A percentile compares a stretch with the other conserved stretches of the same genome.
Conservation (phyloP, 2,113 vertebrate species). For the Tyto alba region DNA sequence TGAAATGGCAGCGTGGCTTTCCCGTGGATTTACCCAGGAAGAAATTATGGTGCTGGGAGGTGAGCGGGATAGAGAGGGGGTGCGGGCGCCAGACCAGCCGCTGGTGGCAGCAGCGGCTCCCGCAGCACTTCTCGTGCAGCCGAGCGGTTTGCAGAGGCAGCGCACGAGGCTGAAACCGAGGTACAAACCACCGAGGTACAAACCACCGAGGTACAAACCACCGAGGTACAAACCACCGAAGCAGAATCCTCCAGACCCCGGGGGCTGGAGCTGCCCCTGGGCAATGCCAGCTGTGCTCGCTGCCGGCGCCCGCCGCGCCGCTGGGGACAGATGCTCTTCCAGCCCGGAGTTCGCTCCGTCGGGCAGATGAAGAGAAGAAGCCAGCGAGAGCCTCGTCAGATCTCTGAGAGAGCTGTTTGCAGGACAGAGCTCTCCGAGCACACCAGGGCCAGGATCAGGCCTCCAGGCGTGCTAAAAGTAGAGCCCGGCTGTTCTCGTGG, state of each 20-base stretch:
- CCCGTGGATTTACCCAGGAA: accelerated
- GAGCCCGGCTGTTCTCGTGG: accelerated
- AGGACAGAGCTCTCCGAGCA: not conserved
- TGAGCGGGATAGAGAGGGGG: not conserved
- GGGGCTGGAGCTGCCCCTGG: accelerated
- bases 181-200: accelerated
- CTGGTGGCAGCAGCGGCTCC: accelerated
- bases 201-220: accelerated
- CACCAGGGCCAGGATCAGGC: accelerated
- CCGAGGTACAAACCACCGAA: accelerated
- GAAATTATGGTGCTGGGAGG: accelerated
- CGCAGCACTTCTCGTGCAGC: not conserved
- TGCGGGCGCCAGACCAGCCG: not conserved
- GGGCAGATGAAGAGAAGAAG: not conserved
- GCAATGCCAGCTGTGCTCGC: slow-evolving; percentile 6
- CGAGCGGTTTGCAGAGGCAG: not conserved
- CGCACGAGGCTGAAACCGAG: accelerated
- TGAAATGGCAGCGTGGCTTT: not conserved
- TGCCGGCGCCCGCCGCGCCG: accelerated
- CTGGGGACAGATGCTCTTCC: not conserved
- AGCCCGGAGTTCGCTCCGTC: not conserved
- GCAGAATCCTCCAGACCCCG: not conserved
- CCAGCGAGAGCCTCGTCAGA: not conserved
- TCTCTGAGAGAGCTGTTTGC: accelerated
- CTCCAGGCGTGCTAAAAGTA: accelerated